These are phyloP conservation scores for Accipiter cooperii DNA, from an alignment of 2,113 vertebrate genomes.

Conservation along the genomic window DNA sequence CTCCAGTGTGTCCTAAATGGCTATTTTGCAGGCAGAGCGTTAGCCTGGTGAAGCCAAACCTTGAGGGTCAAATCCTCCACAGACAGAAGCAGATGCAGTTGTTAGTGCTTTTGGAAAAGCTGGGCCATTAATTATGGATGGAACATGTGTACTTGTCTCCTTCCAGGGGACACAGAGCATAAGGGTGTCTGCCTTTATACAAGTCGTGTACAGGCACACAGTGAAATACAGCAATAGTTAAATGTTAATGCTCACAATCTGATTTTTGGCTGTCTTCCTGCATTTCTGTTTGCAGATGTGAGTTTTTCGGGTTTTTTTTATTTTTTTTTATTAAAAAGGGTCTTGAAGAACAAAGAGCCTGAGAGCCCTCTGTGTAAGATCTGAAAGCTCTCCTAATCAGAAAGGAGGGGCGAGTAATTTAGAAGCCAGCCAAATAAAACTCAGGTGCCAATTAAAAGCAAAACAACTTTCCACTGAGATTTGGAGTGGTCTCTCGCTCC, in stretches of 20 bases:
- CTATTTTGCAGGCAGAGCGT: neutral
- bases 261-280: conserved; percentile 29
- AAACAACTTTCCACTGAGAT: neutral
- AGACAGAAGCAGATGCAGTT: conserved; percentile 28
- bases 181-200: neutral
- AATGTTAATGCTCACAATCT: neutral
- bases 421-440: conserved; percentile 19
- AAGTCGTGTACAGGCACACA: neutral
- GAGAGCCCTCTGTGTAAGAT: neutral
- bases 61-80: neutral
- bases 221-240: conserved; percentile 2
- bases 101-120: conserved; percentile 8
- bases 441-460: neutral
- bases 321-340: neutral
- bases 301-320: neutral
- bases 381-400: neutral
- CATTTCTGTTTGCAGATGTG: conserved; percentile 16
- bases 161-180: neutral
- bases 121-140: conserved; percentile 4
- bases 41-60: neutral
- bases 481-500: neutral
- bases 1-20: neutral
- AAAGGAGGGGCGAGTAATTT: neutral
- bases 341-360: neutral
- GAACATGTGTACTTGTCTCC: neutral